Evolutionary conservation across 2,888 invertebrate genomes (phyloP), one percentile per base, ranked within the genome.

Genomic region (Temnothorax ravouxi): DNA sequence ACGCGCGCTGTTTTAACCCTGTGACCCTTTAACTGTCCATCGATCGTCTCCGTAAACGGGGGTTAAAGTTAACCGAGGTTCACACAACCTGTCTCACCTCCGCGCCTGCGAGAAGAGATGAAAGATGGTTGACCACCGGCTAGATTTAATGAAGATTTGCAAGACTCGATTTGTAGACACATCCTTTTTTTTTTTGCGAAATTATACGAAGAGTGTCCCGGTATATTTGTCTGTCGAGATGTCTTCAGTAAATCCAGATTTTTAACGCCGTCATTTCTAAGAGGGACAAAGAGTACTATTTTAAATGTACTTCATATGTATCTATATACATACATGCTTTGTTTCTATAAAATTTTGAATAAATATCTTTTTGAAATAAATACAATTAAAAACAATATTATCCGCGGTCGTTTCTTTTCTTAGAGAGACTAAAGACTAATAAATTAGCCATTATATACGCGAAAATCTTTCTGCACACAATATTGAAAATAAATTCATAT

Each of bases 1-100:
- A 67, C 86, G 86, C 67, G 59, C 83, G 18, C 41, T 91, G 52
- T 90, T 91, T 86, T 90, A 84, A 75, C 25, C 11, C 13, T 8
- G 3, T 29, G 3, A 29, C 29, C 29, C 29, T 29, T 29, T 29
- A 38, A 1, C 1, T 9, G 0, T 13, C 0, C 21, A 11, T 69
- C n/a, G 21, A 13, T 5, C 34, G 13, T 38, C 38, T 9, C 41
- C 25, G 4, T 15, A 15, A 54, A 38, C 3, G 38, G 13, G 9
- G 52, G 13, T 56, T 29, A 54, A 54, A 77, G 44, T 67, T 44
- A 47, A 75, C 47, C 18, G 15, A 74, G 59, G 4, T 47, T 11
- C 13, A 25, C 13, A 25, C 25, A 38, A 41, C 2, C n/a, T 2
- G 34, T 18, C 25, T 52, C 34, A 38, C 15, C 41, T 72, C 21